Evolutionary conservation across 2,888 invertebrate species (phyloP).

Genomic region (Drosophila parthenogenetica): DNA sequence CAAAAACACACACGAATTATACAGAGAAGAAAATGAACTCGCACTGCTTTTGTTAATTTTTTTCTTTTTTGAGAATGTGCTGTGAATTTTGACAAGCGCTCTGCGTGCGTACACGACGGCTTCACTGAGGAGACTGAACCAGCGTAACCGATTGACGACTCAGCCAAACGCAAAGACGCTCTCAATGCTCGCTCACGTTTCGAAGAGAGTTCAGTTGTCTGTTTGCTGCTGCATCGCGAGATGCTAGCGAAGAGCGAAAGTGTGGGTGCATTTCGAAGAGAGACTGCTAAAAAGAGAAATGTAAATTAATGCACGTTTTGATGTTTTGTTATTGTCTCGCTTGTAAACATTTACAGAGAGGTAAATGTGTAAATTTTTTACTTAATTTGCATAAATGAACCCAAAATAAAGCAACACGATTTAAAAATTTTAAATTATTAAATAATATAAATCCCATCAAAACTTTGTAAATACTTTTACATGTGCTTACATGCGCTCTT

Average conservation of each 20-base stretch:
- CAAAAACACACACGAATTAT: conserved; percentile 36
- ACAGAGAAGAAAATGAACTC: conserved; percentile 25
- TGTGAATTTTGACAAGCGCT: conserved; percentile 32
- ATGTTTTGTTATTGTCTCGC: conserved; percentile 2
- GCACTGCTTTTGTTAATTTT: conserved; percentile 16
- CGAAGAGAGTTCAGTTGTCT: conserved; percentile 15
- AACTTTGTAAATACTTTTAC: background rate
- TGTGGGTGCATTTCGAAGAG: conserved; percentile 23
- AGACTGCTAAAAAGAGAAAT: conserved; percentile 19
- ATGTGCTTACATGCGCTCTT: conserved; percentile 27
- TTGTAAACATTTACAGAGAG: background rate
- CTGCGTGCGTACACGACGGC: conserved; percentile 46
- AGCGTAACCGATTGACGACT: conserved; percentile 24
- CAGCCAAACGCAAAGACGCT: conserved; percentile 10
- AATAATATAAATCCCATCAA: conserved; percentile 4
- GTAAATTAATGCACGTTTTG: background rate
- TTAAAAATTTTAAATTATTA: background rate
- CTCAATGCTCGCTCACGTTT: conserved; percentile 13
- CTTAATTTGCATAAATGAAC: background rate
- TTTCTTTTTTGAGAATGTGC: background rate
- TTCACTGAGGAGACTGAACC: conserved; percentile 44
- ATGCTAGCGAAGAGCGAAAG: background rate
- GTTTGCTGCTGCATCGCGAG: conserved; percentile 3
- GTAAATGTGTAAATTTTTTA: background rate
- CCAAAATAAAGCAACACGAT: background rate